Percentiles rank a stretch among this genome's conserved stretches.
Conservation (phyloP, 2,113 vertebrate species). For the Vicugna pacos region DNA sequence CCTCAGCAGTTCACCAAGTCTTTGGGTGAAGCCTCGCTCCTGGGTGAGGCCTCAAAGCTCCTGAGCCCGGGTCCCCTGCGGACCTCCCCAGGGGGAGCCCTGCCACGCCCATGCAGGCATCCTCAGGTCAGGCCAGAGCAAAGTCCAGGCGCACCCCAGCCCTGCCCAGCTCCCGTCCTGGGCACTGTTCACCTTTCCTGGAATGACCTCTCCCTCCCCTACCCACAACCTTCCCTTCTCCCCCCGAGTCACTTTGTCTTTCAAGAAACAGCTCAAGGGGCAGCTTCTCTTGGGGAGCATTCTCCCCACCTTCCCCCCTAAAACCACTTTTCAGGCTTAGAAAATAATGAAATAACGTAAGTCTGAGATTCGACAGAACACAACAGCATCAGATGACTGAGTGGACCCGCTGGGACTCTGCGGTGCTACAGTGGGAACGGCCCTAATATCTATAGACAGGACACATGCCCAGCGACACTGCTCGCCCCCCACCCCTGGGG, state of each 20-base stretch:
- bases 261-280: background rate
- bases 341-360: background rate
- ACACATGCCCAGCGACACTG: rapidly evolving
- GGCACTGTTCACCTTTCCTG: background rate
- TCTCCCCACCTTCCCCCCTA: background rate
- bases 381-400: background rate
- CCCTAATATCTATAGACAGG: background rate
- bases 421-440: background rate
- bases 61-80: background rate
- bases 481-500: background rate
- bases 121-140: background rate
- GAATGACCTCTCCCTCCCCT: background rate
- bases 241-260: background rate
- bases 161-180: background rate
- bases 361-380: background rate
- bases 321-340: background rate
- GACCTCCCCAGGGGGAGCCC: background rate
- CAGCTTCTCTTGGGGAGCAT: background rate
- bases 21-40: background rate
- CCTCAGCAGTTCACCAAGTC: background rate
- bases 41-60: background rate
- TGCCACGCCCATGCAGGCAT: background rate
- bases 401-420: background rate
- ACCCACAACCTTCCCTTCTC: background rate
- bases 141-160: background rate